Conservation (phyloP, 2,113 vertebrate genomes). For the Axis porcinus region DNA sequence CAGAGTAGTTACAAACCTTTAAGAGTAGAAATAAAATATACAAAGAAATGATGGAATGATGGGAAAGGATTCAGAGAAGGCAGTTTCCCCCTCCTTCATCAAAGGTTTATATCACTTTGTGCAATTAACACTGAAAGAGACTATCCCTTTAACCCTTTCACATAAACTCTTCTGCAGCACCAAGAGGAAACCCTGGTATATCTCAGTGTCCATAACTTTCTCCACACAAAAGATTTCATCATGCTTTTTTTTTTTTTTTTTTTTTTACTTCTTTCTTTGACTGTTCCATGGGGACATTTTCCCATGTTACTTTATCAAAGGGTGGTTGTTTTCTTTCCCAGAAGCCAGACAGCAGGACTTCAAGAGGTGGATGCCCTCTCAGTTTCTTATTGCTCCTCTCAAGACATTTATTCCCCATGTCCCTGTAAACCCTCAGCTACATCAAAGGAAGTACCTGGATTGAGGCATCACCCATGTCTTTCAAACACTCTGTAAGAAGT, state of each 20-base stretch:
- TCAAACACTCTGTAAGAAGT: not conserved
- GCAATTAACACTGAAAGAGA: not conserved
- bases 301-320: not conserved
- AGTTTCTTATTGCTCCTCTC: not conserved
- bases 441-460: not conserved
- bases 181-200: not conserved
- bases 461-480: not conserved
- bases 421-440: too few relatives aligned
- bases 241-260: not conserved
- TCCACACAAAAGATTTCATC: not conserved
- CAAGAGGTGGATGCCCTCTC: not conserved
- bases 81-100: not conserved
- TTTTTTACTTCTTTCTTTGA: not conserved
- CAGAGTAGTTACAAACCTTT: rapidly evolving
- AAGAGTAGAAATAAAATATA: not conserved
- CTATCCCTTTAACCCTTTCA: not conserved
- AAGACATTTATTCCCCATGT: not conserved
- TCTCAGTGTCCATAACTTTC: not conserved
- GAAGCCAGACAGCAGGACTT: not conserved
- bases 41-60: too few relatives aligned
- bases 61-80: not conserved
- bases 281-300: not conserved
- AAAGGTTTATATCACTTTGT: not conserved
- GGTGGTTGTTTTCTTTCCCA: not conserved
- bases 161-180: not conserved